phyloP scores from a whole-genome alignment of 92 coral and sea anemone species.

The Phenganax marumi region DNA sequence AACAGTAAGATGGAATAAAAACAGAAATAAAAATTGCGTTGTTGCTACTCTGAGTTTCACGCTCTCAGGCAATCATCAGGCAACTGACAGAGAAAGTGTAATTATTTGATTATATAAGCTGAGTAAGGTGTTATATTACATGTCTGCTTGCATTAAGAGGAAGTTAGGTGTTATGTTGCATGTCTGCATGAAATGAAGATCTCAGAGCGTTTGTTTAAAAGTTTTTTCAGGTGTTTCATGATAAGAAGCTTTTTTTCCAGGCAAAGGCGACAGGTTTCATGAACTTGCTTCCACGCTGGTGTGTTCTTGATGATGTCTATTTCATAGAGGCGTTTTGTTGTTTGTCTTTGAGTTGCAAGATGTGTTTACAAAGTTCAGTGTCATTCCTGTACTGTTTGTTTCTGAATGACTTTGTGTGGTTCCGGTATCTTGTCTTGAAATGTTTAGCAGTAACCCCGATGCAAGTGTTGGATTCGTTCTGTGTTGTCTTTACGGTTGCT shows the following conservation, averaged over 20 bases:
- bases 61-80: conserved; percentile 42
- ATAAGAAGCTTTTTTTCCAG: conserved; percentile 25
- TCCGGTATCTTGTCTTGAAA: conserved; percentile 36
- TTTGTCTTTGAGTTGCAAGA: conserved; percentile 33
- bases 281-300: background rate
- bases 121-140: too few relatives aligned
- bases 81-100: conserved; percentile 42
- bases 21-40: conserved; percentile 5
- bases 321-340: conserved; percentile 2
- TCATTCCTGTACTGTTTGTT: conserved; percentile 31
- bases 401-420: conserved; percentile 27
- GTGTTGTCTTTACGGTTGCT: conserved; percentile 30
- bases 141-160: too few relatives aligned
- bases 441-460: conserved; percentile 45
- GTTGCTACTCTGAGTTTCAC: conserved; percentile 48
- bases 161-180: conserved; percentile 26
- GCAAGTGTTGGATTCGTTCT: too few relatives aligned
- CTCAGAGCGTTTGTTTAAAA: conserved; percentile 33
- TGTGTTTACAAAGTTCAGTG: conserved; percentile 43
- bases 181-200: conserved; percentile 37
- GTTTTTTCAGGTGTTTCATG: conserved; percentile 5
- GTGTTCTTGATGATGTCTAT: conserved; percentile 17
- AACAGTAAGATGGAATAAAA: too few relatives aligned
- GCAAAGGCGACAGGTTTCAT: conserved; percentile 25
- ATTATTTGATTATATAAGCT: too few relatives aligned